phyloP scores from a whole-genome alignment of 2,888 invertebrate genomes.

The Noctua janthina region DNA sequence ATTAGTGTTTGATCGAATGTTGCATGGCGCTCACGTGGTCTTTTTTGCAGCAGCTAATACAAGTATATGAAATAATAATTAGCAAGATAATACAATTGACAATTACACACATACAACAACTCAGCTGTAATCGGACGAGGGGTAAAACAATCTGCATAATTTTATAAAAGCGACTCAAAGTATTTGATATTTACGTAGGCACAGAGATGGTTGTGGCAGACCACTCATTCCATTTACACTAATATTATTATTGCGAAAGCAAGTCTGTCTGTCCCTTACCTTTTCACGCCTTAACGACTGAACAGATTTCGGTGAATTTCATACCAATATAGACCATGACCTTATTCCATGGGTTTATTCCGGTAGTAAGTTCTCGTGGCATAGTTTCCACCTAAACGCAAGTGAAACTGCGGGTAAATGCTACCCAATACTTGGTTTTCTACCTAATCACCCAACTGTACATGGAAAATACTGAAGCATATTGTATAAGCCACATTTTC shows the following conservation, averaged over 20 bases:
- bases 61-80: background rate
- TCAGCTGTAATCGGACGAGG: background rate
- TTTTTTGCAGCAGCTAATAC: background rate
- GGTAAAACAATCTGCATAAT: background rate
- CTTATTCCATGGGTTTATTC: too few species aligned
- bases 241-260: too few species aligned
- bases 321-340: background rate
- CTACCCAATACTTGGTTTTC: too few species aligned
- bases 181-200: background rate
- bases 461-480: too few species aligned
- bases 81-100: background rate
- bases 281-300: too few species aligned
- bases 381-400: too few species aligned
- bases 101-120: background rate
- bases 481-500: too few species aligned
- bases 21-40: background rate
- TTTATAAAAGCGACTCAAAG: background rate
- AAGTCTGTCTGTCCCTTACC: too few species aligned
- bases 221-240: too few species aligned
- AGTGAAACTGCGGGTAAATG: too few species aligned
- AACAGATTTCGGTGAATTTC: background rate
- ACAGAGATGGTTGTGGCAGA: background rate
- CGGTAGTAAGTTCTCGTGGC: too few species aligned
- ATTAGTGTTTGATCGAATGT: conserved; percentile 7
- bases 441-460: too few species aligned